Conservation (phyloP, 2,113 vertebrate genomes). For the Manacus vitellinus region DNA sequence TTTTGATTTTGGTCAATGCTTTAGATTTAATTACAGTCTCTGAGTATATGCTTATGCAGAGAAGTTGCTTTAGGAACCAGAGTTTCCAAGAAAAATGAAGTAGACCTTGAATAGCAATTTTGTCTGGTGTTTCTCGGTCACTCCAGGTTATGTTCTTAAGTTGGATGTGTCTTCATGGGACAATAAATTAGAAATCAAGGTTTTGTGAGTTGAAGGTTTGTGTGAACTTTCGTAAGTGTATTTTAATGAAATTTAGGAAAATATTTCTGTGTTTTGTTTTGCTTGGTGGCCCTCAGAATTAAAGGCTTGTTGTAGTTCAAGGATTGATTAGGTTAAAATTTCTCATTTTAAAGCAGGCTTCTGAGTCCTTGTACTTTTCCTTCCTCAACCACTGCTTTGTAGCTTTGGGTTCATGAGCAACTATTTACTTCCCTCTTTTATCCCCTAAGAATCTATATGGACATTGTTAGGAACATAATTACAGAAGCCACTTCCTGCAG, state of each 20-base stretch:
- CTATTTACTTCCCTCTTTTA: neutral
- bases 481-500: neutral
- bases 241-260: neutral
- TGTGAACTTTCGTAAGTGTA: neutral
- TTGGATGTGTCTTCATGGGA: neutral
- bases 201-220: neutral
- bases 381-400: neutral
- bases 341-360: neutral
- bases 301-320: neutral
- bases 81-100: neutral
- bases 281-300: neutral
- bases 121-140: neutral
- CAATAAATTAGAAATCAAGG: neutral
- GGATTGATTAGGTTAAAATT: neutral
- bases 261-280: neutral
- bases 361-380: neutral
- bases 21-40: neutral
- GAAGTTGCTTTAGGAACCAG: neutral
- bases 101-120: neutral
- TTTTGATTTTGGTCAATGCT: neutral
- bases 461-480: neutral
- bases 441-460: neutral
- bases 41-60: neutral
- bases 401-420: neutral
- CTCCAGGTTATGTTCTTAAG: neutral